Conservation (phyloP, 1,140 invertebrate species). For the Coenobita brevimanus region DNA sequence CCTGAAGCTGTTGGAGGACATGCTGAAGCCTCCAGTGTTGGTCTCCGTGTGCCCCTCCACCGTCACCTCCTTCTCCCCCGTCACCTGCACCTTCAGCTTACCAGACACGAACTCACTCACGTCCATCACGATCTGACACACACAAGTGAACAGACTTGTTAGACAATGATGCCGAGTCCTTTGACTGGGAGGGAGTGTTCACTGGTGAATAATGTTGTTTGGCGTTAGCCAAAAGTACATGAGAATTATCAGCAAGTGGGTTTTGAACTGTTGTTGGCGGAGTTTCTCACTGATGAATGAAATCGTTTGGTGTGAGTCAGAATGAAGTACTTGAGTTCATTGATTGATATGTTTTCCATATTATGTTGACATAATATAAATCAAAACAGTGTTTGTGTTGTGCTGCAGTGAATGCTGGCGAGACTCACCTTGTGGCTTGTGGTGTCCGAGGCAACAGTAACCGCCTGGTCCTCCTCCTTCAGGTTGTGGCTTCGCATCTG, state of each 20-base stretch:
- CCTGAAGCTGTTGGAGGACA: constrained; percentile 81
- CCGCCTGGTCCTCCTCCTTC: constrained; percentile 36
- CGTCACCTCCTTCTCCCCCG: constrained; percentile 31
- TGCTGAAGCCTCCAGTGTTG: constrained; percentile 11
- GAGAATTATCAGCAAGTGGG: not conserved
- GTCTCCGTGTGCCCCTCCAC: constrained; percentile 47
- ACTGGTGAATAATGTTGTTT: too few species aligned
- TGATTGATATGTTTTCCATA: too few species aligned
- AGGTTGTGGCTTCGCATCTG: too few species aligned
- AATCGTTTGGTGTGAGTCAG: not conserved
- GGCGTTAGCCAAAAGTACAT: not conserved
- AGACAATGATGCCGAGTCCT: not conserved
- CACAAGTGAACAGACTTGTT: not conserved
- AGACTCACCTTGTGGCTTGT: constrained; percentile 46
- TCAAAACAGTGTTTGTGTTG: not conserved
- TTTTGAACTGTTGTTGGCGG: not conserved
- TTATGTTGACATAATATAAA: not conserved
- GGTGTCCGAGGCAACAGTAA: constrained; percentile 6
- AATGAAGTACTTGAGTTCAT: not conserved
- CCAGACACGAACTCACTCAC: constrained; percentile 48
- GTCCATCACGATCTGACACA: constrained; percentile 50
- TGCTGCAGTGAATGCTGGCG: not conserved
- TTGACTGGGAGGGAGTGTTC: not conserved
- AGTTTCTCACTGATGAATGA: not conserved
- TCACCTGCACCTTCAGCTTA: constrained; percentile 35